A percentile compares a stretch with the other conserved stretches of the same genome.
phyloP scores from a whole-genome alignment of 1,140 invertebrate species.

The Calliphora vicina region DNA sequence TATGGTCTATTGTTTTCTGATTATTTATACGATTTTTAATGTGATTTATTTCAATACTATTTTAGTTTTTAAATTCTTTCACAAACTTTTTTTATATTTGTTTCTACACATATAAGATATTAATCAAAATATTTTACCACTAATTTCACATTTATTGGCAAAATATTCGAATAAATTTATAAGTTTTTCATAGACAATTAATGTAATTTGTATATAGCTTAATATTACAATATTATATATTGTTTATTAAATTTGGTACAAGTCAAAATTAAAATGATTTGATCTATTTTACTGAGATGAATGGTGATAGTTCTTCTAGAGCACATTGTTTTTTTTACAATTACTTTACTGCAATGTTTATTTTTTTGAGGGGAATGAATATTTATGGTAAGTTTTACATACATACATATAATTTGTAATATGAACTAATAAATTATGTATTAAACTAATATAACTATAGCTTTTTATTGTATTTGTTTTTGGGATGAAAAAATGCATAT shows the following conservation, averaged over 20 bases:
- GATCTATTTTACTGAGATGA: neutral
- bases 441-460: neutral
- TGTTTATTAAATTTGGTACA: too few relatives aligned
- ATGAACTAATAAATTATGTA: neutral
- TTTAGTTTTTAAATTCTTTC: neutral
- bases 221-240: too few relatives aligned
- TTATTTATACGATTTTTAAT: neutral
- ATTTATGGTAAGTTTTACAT: neutral
- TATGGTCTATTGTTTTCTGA: neutral
- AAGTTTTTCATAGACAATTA: too few relatives aligned
- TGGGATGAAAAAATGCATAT: constrained; percentile 3
- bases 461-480: neutral
- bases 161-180: too few relatives aligned
- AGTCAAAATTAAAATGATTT: too few relatives aligned
- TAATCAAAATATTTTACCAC: too few relatives aligned
- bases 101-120: neutral
- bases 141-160: too few relatives aligned
- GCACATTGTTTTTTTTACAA: neutral
- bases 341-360: neutral
- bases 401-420: neutral
- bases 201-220: too few relatives aligned
- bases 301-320: neutral
- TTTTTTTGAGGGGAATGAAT: neutral
- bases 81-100: neutral
- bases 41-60: neutral